Conservation (phyloP, 2,888 invertebrate genomes). For the Autographa pulchrina region DNA sequence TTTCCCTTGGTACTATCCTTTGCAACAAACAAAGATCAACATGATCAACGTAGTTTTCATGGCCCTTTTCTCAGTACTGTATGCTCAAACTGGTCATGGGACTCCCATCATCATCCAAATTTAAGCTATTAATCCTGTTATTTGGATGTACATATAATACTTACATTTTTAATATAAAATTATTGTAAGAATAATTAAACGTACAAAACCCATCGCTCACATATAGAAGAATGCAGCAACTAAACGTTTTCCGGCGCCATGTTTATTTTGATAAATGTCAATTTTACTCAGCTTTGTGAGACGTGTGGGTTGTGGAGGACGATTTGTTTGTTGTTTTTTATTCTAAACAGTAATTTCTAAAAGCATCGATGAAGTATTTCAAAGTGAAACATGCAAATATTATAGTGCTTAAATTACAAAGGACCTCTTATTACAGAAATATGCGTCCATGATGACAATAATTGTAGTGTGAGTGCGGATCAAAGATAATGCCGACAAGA, state of each 20-base stretch:
- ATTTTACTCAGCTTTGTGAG: constrained; percentile 30
- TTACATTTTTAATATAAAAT: too few species aligned
- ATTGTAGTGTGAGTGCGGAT: constrained; percentile 54
- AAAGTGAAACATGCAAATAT: constrained; percentile 34
- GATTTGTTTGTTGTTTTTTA: constrained; percentile 25
- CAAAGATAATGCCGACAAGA: constrained; percentile 80
- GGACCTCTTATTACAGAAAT: constrained; percentile 41
- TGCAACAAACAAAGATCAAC: too few species aligned
- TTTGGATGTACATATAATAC: too few species aligned
- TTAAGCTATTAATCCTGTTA: too few species aligned
- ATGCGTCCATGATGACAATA: constrained; percentile 49
- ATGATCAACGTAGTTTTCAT: too few species aligned
- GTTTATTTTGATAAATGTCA: constrained; percentile 60
- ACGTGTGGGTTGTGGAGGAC: constrained; percentile 20
- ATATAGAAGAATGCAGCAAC: constrained; percentile 12
- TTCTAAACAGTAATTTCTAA: constrained; percentile 30
- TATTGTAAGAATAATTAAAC: neutral
- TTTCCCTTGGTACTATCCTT: too few species aligned
- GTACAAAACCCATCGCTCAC: neutral
- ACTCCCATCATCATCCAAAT: too few species aligned
- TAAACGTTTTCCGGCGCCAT: constrained; percentile 50
- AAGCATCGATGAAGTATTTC: constrained; percentile 54
- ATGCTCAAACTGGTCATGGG: too few species aligned
- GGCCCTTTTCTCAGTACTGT: too few species aligned
- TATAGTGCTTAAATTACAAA: constrained; percentile 21